Evolutionary conservation across 2,113 vertebrate genomes (phyloP).

Genomic region (Megaptera novaeangliae): DNA sequence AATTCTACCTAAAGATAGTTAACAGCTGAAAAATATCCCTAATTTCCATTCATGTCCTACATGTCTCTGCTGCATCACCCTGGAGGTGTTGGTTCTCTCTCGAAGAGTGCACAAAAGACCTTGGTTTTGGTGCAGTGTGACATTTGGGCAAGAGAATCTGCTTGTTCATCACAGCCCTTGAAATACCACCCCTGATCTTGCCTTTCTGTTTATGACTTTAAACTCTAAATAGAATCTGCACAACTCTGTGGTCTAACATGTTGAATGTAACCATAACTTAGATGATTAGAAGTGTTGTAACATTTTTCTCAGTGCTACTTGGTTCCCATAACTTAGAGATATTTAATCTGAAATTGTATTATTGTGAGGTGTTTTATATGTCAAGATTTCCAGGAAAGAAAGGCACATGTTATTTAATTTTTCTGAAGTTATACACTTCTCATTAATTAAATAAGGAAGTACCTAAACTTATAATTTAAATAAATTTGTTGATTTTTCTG

Average conservation of each 20-base stretch:
- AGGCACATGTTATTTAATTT: conserved; percentile 9
- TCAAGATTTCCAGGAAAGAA: conserved; percentile 36
- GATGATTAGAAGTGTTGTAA: not conserved
- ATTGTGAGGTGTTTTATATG: not conserved
- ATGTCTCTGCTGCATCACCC: not conserved
- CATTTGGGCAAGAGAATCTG: not conserved
- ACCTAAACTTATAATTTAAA: not conserved
- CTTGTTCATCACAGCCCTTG: not conserved
- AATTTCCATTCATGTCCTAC: not conserved
- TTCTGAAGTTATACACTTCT: not conserved
- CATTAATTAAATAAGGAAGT: conserved; percentile 38
- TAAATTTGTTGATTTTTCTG: conserved; percentile 20
- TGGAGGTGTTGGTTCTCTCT: not conserved
- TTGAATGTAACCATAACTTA: not conserved
- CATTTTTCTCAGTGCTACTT: not conserved
- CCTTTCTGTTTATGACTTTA: not conserved
- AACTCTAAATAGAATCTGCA: not conserved
- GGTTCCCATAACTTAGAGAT: not conserved
- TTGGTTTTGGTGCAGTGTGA: not conserved
- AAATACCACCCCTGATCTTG: not conserved
- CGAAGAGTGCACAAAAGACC: not conserved
- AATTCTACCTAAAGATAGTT: not conserved
- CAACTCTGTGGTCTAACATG: not conserved
- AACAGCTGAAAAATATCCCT: conserved; percentile 16
- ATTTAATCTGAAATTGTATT: conserved; percentile 39